Evolutionary conservation across 2,888 invertebrate species (phyloP).

Genomic region (Lasioglossum oenotherae): DNA sequence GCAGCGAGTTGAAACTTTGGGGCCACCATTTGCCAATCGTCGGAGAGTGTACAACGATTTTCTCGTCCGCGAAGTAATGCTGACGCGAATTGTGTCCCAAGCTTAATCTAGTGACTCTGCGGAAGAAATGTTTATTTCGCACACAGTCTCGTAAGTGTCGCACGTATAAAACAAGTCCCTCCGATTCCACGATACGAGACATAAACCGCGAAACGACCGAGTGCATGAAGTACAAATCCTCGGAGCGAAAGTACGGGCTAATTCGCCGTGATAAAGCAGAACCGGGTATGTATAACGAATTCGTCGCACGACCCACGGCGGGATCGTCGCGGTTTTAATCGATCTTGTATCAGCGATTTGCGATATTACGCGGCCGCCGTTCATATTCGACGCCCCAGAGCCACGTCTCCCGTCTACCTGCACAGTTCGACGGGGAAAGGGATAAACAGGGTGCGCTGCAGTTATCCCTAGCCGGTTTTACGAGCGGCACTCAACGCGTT

Average conservation of each 20-base stretch:
- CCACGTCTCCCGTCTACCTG: conserved; percentile 47
- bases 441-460: conserved; percentile 66
- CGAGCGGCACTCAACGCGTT: conserved; percentile 78
- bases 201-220: background rate
- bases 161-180: background rate
- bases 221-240: background rate
- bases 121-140: too few species aligned
- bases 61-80: too few species aligned
- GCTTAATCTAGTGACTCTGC: too few species aligned
- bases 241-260: background rate
- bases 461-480: conserved; percentile 73
- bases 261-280: background rate
- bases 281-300: conserved; percentile 8
- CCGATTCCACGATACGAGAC: background rate
- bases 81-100: too few species aligned
- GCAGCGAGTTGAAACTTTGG: background rate
- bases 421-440: conserved; percentile 45
- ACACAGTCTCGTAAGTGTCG: too few species aligned
- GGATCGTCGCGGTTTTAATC: conserved; percentile 49
- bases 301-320: conserved; percentile 26
- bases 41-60: too few species aligned
- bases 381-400: conserved; percentile 32
- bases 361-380: conserved; percentile 25
- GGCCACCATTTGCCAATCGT: background rate
- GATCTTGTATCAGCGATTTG: conserved; percentile 51